These are phyloP conservation scores for Jaculus jaculus DNA, from an alignment of 2,113 vertebrate species.

Conservation along the genomic window DNA sequence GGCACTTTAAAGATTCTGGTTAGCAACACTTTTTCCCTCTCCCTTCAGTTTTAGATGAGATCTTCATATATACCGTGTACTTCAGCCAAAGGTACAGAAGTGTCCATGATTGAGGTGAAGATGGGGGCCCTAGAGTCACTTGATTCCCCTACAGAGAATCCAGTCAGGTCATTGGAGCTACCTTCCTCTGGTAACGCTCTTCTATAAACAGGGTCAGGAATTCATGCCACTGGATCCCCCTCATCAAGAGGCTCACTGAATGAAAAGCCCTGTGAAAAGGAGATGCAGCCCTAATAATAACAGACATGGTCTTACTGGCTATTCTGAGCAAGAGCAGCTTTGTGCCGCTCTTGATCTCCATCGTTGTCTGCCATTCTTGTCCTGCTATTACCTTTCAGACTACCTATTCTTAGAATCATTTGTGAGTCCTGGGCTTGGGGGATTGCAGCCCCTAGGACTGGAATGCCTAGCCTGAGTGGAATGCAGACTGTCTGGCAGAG, in stretches of 20 bases:
- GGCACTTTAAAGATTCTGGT: not conserved
- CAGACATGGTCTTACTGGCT: conserved; percentile 15
- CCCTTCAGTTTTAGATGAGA: not conserved
- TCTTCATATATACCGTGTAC: not conserved
- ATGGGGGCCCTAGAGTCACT: not conserved
- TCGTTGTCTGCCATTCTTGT: conserved; percentile 52
- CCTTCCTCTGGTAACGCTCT: conserved; percentile 39
- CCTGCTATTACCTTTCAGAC: conserved; percentile 72
- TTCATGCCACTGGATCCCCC: conserved; percentile 63
- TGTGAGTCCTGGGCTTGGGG: conserved; percentile 49
- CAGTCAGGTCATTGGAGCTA: not conserved
- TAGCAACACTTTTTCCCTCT: not conserved
- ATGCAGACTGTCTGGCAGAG: conserved; percentile 89
- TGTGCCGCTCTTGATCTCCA: conserved; percentile 43
- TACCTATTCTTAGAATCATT: conserved; percentile 61
- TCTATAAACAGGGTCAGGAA: conserved; percentile 66
- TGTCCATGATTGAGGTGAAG: not conserved
- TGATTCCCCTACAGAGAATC: conserved; percentile 35
- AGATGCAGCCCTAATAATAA: conserved; percentile 66
- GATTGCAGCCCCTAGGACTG: conserved; percentile 68
- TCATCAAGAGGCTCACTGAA: conserved; percentile 58
- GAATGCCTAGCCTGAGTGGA: conserved; percentile 80
- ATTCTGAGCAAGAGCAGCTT: conserved; percentile 61
- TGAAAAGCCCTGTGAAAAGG: conserved; percentile 70
- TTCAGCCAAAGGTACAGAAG: not conserved